Base-by-base conservation (phyloP, 1,140 invertebrate genomes). In the Pseudomyrmex dendroicus region DNA sequence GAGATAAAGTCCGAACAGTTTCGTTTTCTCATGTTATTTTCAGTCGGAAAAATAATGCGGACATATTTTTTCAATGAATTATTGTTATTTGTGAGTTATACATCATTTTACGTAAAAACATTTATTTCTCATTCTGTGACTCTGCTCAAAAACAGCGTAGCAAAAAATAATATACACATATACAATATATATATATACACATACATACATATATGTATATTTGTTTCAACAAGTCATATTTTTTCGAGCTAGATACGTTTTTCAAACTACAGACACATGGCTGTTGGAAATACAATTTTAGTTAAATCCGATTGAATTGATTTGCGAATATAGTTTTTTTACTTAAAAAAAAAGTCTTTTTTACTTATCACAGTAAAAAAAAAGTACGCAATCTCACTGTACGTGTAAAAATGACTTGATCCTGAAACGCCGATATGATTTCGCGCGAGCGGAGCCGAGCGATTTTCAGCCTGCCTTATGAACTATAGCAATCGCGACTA, bases 401-500 rank as follows among this genome's bases (percentile, higher is more conserved):
- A 35, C 54, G 22, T 72, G n/a, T 50, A 72, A 80, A 80, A 72
- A 80, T 72, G 66, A n/a, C 64, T 48, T 57, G 64, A 22, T 52
- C 22, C 48, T 25, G 50, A 35, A 46, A 25, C 50, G 50, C 8
- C 1, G 35, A 70, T 72, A 59, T 80, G 66, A 80, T 72, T 80
- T 72, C 44, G 44, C 76, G 44, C 66, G 66, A 50, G 54, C 17
- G 54, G 9, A 57, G 25, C 56, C 52, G 35, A 56, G 25, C 52
- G 76, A 70, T 80, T 72, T 35, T 70, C 66, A 59, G 44, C 66
- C 76, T 35, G 54, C 22, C 54, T 66, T 72, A 80, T 80, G 76
- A 80, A 72, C 66, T 59, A 80, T 44, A 66, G 76, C 76, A 80
- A 72, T 80, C 59, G 76, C 66, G 76, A 80, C 76, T 84, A 73